phyloP scores from a whole-genome alignment of 2,888 invertebrate genomes.

The Caenorhabditis sulstoni region DNA sequence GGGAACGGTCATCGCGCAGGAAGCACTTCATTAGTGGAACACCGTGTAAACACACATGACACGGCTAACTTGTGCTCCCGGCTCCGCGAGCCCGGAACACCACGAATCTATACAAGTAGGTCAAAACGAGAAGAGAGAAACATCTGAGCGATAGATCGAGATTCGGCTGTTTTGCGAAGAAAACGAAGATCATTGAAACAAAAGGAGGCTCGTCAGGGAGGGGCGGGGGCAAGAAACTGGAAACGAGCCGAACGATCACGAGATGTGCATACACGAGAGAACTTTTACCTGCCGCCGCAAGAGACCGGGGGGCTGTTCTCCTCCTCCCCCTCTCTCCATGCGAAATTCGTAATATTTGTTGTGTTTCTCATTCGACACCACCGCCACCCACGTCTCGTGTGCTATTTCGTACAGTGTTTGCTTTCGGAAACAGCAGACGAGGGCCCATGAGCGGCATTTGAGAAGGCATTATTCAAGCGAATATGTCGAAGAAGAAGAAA shows the following conservation, averaged over 20 bases:
- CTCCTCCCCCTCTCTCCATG: constrained; percentile 7
- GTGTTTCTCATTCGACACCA: constrained; percentile 26
- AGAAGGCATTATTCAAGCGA: background rate
- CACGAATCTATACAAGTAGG: too few species aligned
- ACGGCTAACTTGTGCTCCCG: constrained; percentile 39
- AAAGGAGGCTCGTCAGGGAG: too few species aligned
- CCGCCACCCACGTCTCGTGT: constrained; percentile 10
- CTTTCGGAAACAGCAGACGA: too few species aligned
- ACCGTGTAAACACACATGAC: constrained; percentile 23
- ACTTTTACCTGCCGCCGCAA: too few species aligned
- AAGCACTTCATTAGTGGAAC: constrained; percentile 39
- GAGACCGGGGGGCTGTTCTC: background rate
- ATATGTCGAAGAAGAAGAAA: too few species aligned
- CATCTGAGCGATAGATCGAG: too few species aligned
- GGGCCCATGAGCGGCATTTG: background rate
- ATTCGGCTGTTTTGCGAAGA: too few species aligned
- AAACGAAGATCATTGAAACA: too few species aligned
- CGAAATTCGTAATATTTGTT: constrained; percentile 59
- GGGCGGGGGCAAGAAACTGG: too few species aligned
- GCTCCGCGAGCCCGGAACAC: background rate
- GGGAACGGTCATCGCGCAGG: too few species aligned
- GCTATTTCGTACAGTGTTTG: constrained; percentile 24
- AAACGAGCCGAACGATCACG: constrained; percentile 18
- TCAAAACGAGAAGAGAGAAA: too few species aligned
- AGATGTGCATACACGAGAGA: constrained; percentile 50